These are phyloP conservation scores for Ochotona curzoniae DNA, from an alignment of 2,113 vertebrate genomes.

Conservation along the genomic window DNA sequence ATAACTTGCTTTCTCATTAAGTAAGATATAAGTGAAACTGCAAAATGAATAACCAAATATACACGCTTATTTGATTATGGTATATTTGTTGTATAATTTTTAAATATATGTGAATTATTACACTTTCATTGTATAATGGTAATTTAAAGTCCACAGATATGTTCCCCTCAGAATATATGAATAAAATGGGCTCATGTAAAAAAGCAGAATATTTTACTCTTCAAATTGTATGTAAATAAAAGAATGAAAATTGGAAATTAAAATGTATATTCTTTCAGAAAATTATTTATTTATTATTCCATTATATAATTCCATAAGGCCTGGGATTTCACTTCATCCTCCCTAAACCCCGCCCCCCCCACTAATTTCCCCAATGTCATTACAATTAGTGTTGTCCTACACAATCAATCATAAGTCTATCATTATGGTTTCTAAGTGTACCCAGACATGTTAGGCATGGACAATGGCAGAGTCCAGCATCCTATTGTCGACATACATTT, in stretches of 20 bases:
- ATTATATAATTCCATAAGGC: no score
- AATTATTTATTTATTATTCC: no score
- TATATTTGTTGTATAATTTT: conserved; percentile 17
- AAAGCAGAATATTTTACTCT: not conserved
- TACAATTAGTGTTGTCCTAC: no score
- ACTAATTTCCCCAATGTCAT: no score
- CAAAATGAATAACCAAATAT: not conserved
- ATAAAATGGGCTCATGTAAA: not conserved
- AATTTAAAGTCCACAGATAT: not conserved
- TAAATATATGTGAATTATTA: conserved; percentile 10
- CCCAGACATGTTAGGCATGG: no score
- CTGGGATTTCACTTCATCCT: no score
- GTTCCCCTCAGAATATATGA: conserved; percentile 4
- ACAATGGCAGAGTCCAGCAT: no score
- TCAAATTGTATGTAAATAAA: not conserved
- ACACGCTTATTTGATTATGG: not conserved
- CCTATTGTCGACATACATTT: no score
- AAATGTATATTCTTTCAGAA: not conserved
- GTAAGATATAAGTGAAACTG: not conserved
- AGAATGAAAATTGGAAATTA: not conserved
- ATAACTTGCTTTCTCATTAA: conserved; percentile 35
- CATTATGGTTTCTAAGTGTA: no score
- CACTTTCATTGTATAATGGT: not conserved
- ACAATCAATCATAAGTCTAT: no score
- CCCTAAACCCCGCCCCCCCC: no score